Conservation (phyloP, 2,797 vertebrate genomes). For the Ispidina picta region DNA sequence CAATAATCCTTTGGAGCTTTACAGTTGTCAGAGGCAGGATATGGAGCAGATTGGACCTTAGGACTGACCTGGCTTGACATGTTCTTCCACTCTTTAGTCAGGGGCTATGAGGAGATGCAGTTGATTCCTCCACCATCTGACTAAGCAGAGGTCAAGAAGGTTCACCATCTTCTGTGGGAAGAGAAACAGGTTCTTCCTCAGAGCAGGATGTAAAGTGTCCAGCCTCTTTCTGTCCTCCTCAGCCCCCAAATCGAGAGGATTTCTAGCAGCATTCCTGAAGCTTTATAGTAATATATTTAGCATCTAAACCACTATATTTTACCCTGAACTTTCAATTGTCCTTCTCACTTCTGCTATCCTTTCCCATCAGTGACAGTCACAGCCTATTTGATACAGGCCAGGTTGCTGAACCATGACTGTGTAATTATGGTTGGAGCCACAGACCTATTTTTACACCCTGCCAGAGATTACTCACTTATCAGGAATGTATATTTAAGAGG, state of each 20-base stretch:
- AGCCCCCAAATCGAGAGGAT: neutral
- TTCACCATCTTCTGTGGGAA: neutral
- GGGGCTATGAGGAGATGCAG: neutral
- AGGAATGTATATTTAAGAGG: conserved; percentile 77
- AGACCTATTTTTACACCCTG: conserved; percentile 72
- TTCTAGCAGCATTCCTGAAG: neutral
- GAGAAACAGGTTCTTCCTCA: neutral
- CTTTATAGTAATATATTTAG: neutral
- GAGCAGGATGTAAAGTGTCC: neutral
- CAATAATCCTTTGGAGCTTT: neutral
- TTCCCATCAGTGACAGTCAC: neutral
- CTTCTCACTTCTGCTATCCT: conserved; percentile 14
- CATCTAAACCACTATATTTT: conserved; percentile 56
- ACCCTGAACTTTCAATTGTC: conserved; percentile 37
- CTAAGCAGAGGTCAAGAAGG: neutral
- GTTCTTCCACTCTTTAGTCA: neutral
- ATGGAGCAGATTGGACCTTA: neutral
- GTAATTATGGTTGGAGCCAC: conserved; percentile 76
- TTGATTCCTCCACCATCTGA: neutral
- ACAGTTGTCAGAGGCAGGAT: neutral
- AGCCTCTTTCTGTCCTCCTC: neutral
- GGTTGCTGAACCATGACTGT: conserved; percentile 52
- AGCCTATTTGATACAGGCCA: neutral
- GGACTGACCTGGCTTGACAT: neutral
- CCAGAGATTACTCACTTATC: conserved; percentile 77